Evolutionary conservation across 2,113 vertebrate genomes (phyloP), one percentile per base, ranked within the genome.

Genomic region (Gallinago paraguaiae): DNA sequence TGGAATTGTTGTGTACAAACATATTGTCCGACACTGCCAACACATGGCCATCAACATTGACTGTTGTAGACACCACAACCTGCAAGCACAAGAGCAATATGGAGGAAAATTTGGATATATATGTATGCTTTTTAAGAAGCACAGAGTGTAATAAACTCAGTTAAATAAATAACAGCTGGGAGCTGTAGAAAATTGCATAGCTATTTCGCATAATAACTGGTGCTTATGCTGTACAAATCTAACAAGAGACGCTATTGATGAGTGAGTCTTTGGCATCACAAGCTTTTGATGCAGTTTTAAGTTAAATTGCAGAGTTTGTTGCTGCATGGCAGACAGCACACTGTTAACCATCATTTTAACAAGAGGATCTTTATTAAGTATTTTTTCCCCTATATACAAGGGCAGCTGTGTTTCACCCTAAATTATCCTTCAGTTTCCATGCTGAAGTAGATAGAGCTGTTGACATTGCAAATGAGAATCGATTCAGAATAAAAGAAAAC

Each of bases 1-100:
- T 99, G 91, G 99, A 99, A 98, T 99, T 99, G 98, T 99, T 99
- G 97, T 99, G 99, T 86, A 99, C 99, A 96, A 99, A 99, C 99
- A 99, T 99, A 96, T 99, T 99, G 98, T 99, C 99, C 41, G 99
- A 99, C 97, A 99, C 99, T 33, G 99, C 99, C 84, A 99, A 97
- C 96, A 99, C 98, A 51, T 99, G 99, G 92, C 99, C 99, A 60
- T 99, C 99, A 83, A 99, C 99, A 13, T 99, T 99, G 97, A 99
- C 98, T 35, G 99, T 99, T 81, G 99, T 99, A 97, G 99, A 99
- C 95, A 99, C 97, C 98, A 99, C 99, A 96, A 99, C 99, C 99
- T 99, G 96, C 46, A 91, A 92, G 94, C 80, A 92, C 51, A 94
- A 92, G 93, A 95, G 88, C 79, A 93, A 97, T 89, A 97, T 37